A percentile compares a stretch with the other conserved stretches of the same genome.
Evolutionary conservation across 2,797 vertebrate genomes (phyloP).

Genomic region (Onychomys leucogaster): DNA sequence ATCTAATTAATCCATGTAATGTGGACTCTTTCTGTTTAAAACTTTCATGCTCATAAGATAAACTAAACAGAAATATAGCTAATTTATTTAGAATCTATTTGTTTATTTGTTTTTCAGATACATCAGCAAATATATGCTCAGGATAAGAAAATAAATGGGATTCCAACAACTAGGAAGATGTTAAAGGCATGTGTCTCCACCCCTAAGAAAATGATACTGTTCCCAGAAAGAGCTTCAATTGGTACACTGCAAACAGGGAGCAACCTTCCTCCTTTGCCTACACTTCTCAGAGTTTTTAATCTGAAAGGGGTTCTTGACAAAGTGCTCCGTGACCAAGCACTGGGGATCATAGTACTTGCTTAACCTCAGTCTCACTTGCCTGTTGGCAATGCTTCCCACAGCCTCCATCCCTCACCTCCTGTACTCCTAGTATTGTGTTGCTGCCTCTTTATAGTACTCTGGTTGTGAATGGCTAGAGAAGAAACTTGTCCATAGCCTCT

Average conservation of each 20-base stretch:
- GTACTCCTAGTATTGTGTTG: not conserved
- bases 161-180: slow-evolving; percentile 32
- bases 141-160: slow-evolving; percentile 54
- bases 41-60: slow-evolving; percentile 82
- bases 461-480: not conserved
- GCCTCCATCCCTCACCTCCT: not conserved
- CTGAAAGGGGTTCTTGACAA: not conserved
- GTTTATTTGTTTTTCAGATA: slow-evolving; percentile 40
- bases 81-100: slow-evolving; percentile 75
- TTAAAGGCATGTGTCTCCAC: slow-evolving; percentile 30
- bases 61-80: slow-evolving; percentile 81
- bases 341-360: rapidly evolving
- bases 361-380: not conserved
- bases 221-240: slow-evolving; percentile 29
- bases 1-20: slow-evolving; percentile 88
- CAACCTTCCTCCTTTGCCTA: slow-evolving; percentile 34
- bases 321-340: not conserved
- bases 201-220: not conserved
- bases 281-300: slow-evolving; percentile 29
- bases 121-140: slow-evolving; percentile 54
- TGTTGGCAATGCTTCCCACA: not conserved
- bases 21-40: slow-evolving; percentile 85
- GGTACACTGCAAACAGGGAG: not conserved
- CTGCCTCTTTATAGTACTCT: not conserved
- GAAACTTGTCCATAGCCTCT: not conserved